Evolutionary conservation across 2,113 vertebrate genomes (phyloP), one percentile per base, ranked within the genome.

Genomic region (Thymallus thymallus): DNA sequence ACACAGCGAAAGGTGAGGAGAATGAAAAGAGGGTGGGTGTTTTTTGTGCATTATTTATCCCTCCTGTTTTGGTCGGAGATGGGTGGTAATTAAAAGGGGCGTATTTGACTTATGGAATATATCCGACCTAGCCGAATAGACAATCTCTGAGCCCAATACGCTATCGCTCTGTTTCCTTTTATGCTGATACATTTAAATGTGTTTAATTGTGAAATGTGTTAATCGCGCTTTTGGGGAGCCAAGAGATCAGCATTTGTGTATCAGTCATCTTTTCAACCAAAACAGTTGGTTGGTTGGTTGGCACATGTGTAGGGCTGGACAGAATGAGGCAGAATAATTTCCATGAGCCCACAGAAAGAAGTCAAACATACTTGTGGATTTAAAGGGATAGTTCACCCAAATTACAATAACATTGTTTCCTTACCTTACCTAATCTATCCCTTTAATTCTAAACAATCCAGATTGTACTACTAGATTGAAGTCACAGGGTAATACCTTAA

Each of bases 11-110:
- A 69, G 45, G 32, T 72, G 71, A 71, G 23, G 51, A n/a, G 62
- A 68, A 72, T 68, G 26, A 82, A 74, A 80, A 20, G 45, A 51
- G 14, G 23, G 62, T 26, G 62, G 46, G 9, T 70, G 67, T 10
- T 61, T n/a, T 18, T 20, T 46, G 16, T 18, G 12, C 58, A 29
- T 72, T 67, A 67, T 35, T 67, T 32, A 18, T 41, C 18, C 18
- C 16, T 23, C 6, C 30, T 61, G 46, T 29, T 22, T 69, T 32
- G 48, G 18, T 32, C 18, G 9, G 24, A 32, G 35, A 61, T 66
- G 6, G 32, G 6, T 20, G 32, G 35, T 12, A 24, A 35, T 6
- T 35, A 9, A 35, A 35, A 35, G 35, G 9, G 58, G 22, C 35
- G 4, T 16, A 5, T 22, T 45, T 6, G 1, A 23, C 12, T 24